phyloP scores from a whole-genome alignment of 2,113 vertebrate genomes.

The Delphinapterus leucas region DNA sequence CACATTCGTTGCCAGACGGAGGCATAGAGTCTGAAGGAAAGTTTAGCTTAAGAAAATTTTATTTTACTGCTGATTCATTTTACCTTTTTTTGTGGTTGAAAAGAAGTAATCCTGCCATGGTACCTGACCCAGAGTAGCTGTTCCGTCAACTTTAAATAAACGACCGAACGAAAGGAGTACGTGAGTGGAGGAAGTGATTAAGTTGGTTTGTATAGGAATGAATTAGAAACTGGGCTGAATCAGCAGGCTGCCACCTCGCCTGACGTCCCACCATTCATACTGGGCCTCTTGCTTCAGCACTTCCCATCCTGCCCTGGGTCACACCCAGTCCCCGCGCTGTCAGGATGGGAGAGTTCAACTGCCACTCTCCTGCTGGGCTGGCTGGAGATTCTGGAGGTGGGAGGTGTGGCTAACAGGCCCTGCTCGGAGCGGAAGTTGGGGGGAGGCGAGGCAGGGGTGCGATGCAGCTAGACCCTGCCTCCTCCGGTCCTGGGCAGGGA shows the following conservation, averaged over 20 bases:
- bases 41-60: not conserved
- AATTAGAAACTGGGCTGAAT: not conserved
- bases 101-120: not conserved
- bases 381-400: not conserved
- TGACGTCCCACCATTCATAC: not conserved
- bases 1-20: not conserved
- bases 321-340: not conserved
- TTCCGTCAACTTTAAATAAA: not conserved
- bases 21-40: not conserved
- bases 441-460: rapidly evolving
- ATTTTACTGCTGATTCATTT: not conserved
- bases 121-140: not conserved
- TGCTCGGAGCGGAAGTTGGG: not conserved
- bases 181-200: not conserved
- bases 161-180: not conserved
- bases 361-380: not conserved
- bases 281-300: not conserved
- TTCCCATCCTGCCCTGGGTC: not conserved
- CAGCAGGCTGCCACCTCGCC: not conserved
- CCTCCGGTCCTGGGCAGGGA: not conserved
- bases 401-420: not conserved
- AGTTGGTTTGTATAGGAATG: not conserved
- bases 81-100: not conserved
- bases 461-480: rapidly evolving
- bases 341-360: not conserved